Evolutionary conservation across 2,113 vertebrate genomes (phyloP), one percentile per base, ranked within the genome.

Genomic region (Orcinus orca): DNA sequence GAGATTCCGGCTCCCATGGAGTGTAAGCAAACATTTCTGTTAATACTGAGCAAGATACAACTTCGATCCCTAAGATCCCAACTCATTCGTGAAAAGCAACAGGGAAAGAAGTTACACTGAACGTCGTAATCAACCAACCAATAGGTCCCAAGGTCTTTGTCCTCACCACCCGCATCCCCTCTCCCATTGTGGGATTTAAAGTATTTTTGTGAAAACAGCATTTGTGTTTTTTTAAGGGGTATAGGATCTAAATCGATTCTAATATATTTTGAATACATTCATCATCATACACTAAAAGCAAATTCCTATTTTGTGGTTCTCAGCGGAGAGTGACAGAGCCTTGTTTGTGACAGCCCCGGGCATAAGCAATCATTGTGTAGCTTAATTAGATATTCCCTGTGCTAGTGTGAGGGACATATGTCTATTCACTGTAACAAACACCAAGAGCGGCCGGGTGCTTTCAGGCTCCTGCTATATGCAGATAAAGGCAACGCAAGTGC

Each of bases 391-490:
- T 98, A 99, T 98, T 98, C 98, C 93, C 95, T 90, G 68, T 80
- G 98, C 97, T 97, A 97, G 98, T 94, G 97, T 97, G 98, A 98
- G 98, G 98, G 98, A 98, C 99, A 99, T 99, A 99, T 99, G 98
- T 98, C 98, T 97, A 97, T 98, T 98, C 98, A 97, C 97, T 95
- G 96, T 87, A 84, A 98, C 98, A 97, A 97, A 98, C 97, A 96
- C 88, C 68, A 10, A 97, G 97, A 97, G 97, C 91, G 83, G 98
- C 98, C 96, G 86, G 97, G 96, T 44, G 98, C 98, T 97, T 98
- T 98, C 98, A 98, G 94, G 98, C 96, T 96, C 95, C 97, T 33
- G 98, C 97, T 92, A 82, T 23, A 97, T 92, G 33, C 98, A 98
- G 97, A 98, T 97, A 97, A 97, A 98, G 89, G 93, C 96, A 97